Evolutionary conservation across 2,888 invertebrate genomes (phyloP).

Genomic region (Amblyjoppa fuscipennis): DNA sequence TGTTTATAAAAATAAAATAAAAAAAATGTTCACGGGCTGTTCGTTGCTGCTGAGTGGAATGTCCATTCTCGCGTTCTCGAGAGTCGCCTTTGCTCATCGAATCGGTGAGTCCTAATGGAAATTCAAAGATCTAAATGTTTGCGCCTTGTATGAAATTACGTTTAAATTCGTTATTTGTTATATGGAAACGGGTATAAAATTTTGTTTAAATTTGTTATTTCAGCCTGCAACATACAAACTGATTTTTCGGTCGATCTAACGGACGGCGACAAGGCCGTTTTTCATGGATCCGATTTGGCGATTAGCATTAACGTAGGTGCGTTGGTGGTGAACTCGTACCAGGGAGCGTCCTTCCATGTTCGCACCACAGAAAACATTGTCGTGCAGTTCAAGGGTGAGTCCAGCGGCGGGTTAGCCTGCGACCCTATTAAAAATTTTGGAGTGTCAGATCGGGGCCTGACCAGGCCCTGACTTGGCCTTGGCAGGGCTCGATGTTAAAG

Average conservation of each 20-base stretch:
- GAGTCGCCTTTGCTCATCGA: neutral
- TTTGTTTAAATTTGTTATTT: neutral
- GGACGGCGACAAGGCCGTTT: conserved; percentile 26
- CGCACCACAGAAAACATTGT: conserved; percentile 57
- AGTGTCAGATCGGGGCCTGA: no score
- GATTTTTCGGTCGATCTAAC: conserved; percentile 60
- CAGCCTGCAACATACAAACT: conserved; percentile 60
- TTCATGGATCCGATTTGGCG: conserved; percentile 61
- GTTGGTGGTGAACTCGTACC: conserved; percentile 47
- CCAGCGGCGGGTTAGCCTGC: neutral
- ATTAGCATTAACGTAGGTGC: conserved; percentile 36
- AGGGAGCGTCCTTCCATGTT: conserved; percentile 57
- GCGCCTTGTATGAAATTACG: no score
- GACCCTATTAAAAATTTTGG: no score
- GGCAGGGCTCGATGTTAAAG: no score
- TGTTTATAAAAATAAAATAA: neutral
- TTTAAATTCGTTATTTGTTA: no score
- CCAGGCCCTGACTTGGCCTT: no score
- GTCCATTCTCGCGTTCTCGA: conserved; percentile 27
- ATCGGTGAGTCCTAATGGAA: conserved; percentile 26
- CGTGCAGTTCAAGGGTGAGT: conserved; percentile 67
- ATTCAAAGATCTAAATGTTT: neutral
- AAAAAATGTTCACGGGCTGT: conserved; percentile 1
- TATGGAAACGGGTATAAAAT: neutral
- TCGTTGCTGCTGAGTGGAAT: conserved; percentile 15